Evolutionary conservation across 2,113 vertebrate genomes (phyloP).

Genomic region (Lathamus discolor): DNA sequence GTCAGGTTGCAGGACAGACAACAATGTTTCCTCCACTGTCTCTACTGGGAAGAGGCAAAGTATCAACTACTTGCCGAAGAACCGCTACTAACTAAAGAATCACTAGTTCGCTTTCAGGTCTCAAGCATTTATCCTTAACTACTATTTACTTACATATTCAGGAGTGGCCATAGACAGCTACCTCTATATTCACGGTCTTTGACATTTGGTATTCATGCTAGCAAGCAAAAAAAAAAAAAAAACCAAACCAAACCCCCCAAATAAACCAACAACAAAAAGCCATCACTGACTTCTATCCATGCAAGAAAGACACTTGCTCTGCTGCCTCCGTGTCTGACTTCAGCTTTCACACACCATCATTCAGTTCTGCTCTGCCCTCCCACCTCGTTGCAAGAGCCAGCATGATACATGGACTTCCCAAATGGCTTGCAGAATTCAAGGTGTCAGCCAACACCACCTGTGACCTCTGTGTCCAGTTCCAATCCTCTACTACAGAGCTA

Average conservation of each 20-base stretch:
- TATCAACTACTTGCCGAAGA: not conserved
- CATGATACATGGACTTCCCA: conserved; percentile 25
- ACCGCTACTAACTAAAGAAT: not conserved
- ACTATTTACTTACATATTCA: not conserved
- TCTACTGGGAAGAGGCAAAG: not conserved
- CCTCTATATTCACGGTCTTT: not conserved
- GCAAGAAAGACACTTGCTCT: conserved; percentile 36
- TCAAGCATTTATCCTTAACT: not conserved
- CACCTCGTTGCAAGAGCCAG: conserved; percentile 43
- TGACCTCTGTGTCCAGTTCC: conserved; percentile 30
- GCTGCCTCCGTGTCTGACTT: conserved; percentile 3
- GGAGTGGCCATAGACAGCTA: not conserved
- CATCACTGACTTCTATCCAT: not conserved
- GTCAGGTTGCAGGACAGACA: not conserved
- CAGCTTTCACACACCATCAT: not conserved
- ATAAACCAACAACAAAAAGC: not conserved
- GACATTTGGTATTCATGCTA: not conserved
- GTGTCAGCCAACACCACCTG: conserved; percentile 41
- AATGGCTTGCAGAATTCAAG: conserved; percentile 7
- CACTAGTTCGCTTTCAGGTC: not conserved
- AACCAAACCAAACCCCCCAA: not conserved
- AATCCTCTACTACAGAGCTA: not conserved
- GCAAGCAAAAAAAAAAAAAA: not conserved
- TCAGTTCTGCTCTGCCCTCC: not conserved
- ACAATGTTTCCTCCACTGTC: not conserved